phyloP scores from a whole-genome alignment of 2,113 vertebrate genomes.

The Oriolus oriolus region DNA sequence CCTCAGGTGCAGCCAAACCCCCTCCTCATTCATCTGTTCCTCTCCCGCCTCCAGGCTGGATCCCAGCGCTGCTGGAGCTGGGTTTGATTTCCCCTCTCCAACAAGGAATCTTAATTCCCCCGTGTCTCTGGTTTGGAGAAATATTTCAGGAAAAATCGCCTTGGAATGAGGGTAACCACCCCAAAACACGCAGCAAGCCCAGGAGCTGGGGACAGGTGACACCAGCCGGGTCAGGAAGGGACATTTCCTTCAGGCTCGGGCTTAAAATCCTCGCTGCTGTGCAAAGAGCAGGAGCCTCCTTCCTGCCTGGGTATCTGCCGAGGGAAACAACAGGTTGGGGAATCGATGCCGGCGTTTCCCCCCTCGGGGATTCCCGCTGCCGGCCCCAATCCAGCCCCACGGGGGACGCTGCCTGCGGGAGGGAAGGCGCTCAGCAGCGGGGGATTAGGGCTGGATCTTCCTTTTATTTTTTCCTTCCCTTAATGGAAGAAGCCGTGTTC shows the following conservation, averaged over 20 bases:
- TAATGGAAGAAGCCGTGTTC: background rate
- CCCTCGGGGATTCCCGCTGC: background rate
- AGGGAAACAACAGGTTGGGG: background rate
- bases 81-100: background rate
- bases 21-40: background rate
- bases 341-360: background rate
- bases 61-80: background rate
- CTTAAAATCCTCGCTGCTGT: background rate
- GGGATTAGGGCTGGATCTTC: background rate
- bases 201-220: background rate
- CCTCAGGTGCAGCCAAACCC: background rate
- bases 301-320: background rate
- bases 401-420: background rate
- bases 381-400: rapidly evolving
- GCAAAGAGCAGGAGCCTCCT: background rate
- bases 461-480: rapidly evolving
- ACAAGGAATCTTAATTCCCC: background rate
- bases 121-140: background rate
- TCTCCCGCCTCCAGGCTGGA: background rate
- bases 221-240: rapidly evolving
- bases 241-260: background rate
- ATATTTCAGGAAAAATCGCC: background rate
- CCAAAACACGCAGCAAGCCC: background rate
- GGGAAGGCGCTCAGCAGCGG: background rate
- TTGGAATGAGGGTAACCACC: background rate